Evolutionary conservation across 2,888 invertebrate species (phyloP), one percentile per base, ranked within the genome.

Genomic region (Aleiodes leptofemur): DNA sequence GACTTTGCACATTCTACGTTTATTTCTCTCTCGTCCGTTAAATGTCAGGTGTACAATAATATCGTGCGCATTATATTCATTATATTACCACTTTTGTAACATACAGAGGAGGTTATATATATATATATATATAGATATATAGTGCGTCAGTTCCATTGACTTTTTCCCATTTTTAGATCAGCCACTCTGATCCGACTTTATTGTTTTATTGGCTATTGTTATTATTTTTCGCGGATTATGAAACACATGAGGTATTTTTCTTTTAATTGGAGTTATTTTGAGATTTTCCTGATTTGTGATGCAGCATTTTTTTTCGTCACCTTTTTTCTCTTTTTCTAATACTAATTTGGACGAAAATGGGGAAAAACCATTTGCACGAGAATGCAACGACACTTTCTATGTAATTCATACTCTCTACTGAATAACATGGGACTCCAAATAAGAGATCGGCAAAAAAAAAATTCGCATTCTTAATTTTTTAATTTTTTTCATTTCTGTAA

Each of bases 21-120:
- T 34, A 56, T 51, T 56, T 53, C 4, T 23, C 23, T 51, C 50
- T 55, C 66, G 50, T 73, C 38, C 57, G 68, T 51, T 76, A 75
- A 76, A 72, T 74, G 74, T 74, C 74, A 74, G 74, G 69, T 74
- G 74, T 55, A 74, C 61, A 38, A 51, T 57, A 69, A 61, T 53
- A 74, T 48, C 14, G 14, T 43, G 70, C 50, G 48, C 43, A 31
- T 53, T 56, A 71, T 72, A 77, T 78, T 79, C 81, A 81, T 82
- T 81, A 78, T 80, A 81, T 79, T 76, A 74, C 76, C 78, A 78
- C 70, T 29, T 66, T 79, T 78, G 78, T 79, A 43, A 43, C 43
- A 23, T 23, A 2, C 23, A 23, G 23, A 43, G 43, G 3, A 9
- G 43, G 43, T 43, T n/a, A n/a, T n/a, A n/a, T n/a, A n/a, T 23